phyloP scores from a whole-genome alignment of 2,113 vertebrate species.

The Trinectes maculatus region DNA sequence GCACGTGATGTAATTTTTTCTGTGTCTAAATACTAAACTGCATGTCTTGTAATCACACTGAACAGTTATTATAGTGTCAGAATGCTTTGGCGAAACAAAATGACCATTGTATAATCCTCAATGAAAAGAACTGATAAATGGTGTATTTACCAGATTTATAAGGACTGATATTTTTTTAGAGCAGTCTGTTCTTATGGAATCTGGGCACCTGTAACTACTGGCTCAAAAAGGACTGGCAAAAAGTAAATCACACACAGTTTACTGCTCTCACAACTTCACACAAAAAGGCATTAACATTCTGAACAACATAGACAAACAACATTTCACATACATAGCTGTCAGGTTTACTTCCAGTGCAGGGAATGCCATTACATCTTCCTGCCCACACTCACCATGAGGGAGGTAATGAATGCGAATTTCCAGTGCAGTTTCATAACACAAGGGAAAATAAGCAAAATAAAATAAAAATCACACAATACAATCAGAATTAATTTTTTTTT shows the following conservation, averaged over 20 bases:
- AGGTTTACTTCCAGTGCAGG: conserved; percentile 7
- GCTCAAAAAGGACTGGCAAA: conserved; percentile 5
- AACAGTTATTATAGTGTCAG: conserved; percentile 22
- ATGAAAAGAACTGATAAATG: conserved; percentile 23
- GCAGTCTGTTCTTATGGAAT: conserved; percentile 28
- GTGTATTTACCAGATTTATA: background rate
- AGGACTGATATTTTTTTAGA: background rate
- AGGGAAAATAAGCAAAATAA: background rate
- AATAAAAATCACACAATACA: conserved; percentile 46
- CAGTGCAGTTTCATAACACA: conserved; percentile 42
- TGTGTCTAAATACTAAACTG: conserved; percentile 31
- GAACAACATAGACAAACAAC: conserved; percentile 13
- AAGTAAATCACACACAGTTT: background rate
- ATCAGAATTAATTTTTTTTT: conserved; percentile 37
- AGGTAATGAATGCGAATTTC: conserved; percentile 16
- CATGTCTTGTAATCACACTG: background rate
- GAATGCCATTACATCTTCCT: conserved; percentile 13
- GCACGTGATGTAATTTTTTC: conserved; percentile 26
- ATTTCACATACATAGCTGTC: conserved; percentile 17
- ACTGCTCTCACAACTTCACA: conserved; percentile 40
- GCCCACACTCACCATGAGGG: background rate
- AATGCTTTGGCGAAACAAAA: background rate
- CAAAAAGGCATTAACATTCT: conserved; percentile 4
- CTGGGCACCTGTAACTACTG: conserved; percentile 9
- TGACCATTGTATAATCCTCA: conserved; percentile 4